These are phyloP conservation scores for Lineus longissimus DNA, from an alignment of 1,140 invertebrate genomes.

Conservation along the genomic window DNA sequence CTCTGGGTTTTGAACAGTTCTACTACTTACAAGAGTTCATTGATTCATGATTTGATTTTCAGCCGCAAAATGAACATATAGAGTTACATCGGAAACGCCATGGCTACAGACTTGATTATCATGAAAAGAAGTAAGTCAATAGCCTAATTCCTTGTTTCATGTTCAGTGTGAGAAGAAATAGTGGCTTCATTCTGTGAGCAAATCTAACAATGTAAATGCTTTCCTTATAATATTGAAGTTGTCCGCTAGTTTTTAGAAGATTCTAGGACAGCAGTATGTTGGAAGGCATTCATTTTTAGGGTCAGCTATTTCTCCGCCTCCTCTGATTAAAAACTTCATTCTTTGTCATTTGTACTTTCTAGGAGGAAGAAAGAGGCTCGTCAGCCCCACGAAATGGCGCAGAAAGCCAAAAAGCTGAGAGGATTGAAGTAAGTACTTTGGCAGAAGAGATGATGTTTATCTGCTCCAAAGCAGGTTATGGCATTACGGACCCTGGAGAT, in stretches of 20 bases:
- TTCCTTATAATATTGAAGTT: too few species aligned
- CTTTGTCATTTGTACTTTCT: constrained; percentile 17
- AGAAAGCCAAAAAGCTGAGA: constrained; percentile 84
- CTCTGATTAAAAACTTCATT: background rate
- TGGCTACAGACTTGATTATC: constrained; percentile 93
- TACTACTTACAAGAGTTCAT: too few species aligned
- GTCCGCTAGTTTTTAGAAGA: too few species aligned
- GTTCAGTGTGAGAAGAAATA: too few species aligned
- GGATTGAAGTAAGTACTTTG: constrained; percentile 71
- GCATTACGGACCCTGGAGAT: background rate
- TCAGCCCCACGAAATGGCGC: constrained; percentile 81
- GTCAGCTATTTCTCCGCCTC: background rate
- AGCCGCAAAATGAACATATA: constrained; percentile 99
- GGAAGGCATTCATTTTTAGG: too few species aligned
- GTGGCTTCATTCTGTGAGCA: too few species aligned
- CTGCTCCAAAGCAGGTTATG: background rate
- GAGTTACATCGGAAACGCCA: constrained; percentile 94
- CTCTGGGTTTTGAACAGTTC: too few species aligned
- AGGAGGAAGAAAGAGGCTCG: constrained; percentile 91
- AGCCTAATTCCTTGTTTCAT: too few species aligned
- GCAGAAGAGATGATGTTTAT: background rate
- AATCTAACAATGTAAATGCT: too few species aligned
- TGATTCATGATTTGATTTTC: constrained; percentile 27
- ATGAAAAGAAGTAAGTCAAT: constrained; percentile 75
- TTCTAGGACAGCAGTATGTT: too few species aligned